These are phyloP conservation scores for Anagrus nilaparvatae DNA, from an alignment of 1,140 invertebrate species.

Conservation along the genomic window DNA sequence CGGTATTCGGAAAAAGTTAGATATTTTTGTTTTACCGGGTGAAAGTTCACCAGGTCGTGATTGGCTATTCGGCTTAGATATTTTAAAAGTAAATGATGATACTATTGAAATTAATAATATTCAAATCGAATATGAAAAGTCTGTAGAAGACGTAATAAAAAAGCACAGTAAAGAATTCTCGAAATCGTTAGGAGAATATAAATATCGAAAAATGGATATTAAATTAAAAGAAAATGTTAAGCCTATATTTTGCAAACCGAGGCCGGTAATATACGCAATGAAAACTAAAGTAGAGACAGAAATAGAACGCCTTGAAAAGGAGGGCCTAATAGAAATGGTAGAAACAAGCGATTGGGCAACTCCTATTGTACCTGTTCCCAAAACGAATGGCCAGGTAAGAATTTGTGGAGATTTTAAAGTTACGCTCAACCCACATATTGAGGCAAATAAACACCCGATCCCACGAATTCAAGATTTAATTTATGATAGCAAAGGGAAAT, in stretches of 20 bases:
- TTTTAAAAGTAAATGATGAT: no score
- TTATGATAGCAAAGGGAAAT: slow-evolving; percentile 9
- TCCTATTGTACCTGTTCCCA: slow-evolving; percentile 36
- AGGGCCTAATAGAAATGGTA: slow-evolving; percentile 30
- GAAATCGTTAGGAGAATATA: no score
- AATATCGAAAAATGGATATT: no score
- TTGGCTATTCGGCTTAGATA: no score
- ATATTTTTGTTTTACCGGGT: no score
- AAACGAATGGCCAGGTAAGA: no score
- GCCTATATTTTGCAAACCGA: slow-evolving; percentile 26
- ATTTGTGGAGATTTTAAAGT: slow-evolving; percentile 29
- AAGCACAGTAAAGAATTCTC: no score
- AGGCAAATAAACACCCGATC: neutral
- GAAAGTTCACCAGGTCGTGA: no score
- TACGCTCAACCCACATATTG: slow-evolving; percentile 18
- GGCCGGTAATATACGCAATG: slow-evolving; percentile 22
- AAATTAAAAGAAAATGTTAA: slow-evolving; percentile 20
- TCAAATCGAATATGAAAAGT: no score
- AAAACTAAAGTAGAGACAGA: slow-evolving; percentile 21
- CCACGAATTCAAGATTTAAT: slow-evolving; percentile 9
- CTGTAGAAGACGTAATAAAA: no score
- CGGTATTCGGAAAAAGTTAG: no score
- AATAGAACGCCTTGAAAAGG: slow-evolving; percentile 19
- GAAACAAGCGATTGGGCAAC: slow-evolving; percentile 32
- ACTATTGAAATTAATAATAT: no score